phyloP scores from a whole-genome alignment of 1,140 invertebrate species.

The Atta texana region DNA sequence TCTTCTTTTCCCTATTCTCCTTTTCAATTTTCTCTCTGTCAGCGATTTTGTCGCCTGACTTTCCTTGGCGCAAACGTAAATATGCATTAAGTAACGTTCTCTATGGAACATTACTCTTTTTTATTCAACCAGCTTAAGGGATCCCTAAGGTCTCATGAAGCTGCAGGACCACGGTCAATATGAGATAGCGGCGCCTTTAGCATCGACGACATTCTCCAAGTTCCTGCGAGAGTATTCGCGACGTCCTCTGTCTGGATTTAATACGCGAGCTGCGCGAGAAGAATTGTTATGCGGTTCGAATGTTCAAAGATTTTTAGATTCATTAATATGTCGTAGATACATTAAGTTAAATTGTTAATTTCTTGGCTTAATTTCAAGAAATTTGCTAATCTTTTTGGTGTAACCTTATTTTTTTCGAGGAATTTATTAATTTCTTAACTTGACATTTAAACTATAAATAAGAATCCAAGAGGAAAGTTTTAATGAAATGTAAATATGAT shows the following conservation, averaged over 20 bases:
- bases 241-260: slow-evolving; percentile 43
- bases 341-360: slow-evolving; percentile 20
- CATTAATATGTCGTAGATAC: background rate
- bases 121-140: slow-evolving; percentile 24
- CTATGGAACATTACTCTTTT: slow-evolving; percentile 22
- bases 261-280: slow-evolving; percentile 26
- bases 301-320: slow-evolving; percentile 7
- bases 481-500: slow-evolving; percentile 12
- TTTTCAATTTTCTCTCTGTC: slow-evolving; percentile 20
- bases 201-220: slow-evolving; percentile 47
- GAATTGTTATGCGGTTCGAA: background rate
- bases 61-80: slow-evolving; percentile 49
- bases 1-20: background rate
- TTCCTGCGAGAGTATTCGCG: slow-evolving; percentile 43
- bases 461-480: slow-evolving; percentile 31
- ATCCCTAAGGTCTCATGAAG: slow-evolving; percentile 50
- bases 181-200: slow-evolving; percentile 2
- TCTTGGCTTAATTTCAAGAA: background rate
- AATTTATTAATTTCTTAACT: slow-evolving; percentile 36
- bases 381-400: background rate
- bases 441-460: background rate
- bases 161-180: background rate
- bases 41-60: slow-evolving; percentile 41
- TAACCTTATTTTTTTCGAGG: too few species aligned
- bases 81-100: slow-evolving; percentile 43